A percentile compares a stretch with the other conserved stretches of the same genome.
These are phyloP conservation scores for Carapus acus DNA, from an alignment of 2,797 vertebrate genomes.

Conservation along the genomic window DNA sequence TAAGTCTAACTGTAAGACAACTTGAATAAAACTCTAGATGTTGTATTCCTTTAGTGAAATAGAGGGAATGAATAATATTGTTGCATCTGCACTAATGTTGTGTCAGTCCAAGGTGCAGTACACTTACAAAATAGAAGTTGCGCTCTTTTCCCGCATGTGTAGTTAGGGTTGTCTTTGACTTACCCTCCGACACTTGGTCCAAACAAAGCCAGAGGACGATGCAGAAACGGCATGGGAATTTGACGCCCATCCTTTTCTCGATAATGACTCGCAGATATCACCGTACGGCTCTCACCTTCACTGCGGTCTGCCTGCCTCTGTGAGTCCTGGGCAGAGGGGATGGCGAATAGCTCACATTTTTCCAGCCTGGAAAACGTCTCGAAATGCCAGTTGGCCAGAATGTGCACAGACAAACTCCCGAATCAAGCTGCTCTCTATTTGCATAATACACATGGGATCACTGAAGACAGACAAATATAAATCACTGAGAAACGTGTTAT, in stretches of 20 bases:
- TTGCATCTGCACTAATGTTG: too few species aligned
- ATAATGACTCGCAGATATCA: conserved; percentile 6
- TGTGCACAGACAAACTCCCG: conserved; percentile 1
- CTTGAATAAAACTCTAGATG: not conserved
- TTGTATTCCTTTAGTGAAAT: too few species aligned
- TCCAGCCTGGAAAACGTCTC: conserved; percentile 59
- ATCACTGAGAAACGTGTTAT: too few species aligned
- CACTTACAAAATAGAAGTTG: not conserved
- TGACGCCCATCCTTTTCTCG: conserved; percentile 21
- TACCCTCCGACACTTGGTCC: conserved; percentile 45
- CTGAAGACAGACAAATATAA: too few species aligned
- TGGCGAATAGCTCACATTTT: conserved; percentile 54
- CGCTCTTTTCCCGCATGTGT: not conserved
- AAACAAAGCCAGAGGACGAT: conserved; percentile 46
- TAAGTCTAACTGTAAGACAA: not conserved
- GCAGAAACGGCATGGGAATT: conserved; percentile 32
- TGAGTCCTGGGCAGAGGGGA: conserved; percentile 21
- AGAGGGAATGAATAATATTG: not conserved
- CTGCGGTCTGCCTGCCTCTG: conserved; percentile 13
- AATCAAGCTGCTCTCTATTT: not conserved
- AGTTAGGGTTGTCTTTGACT: conserved; percentile 26
- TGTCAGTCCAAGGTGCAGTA: too few species aligned
- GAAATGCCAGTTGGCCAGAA: conserved; percentile 56
- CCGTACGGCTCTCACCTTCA: conserved; percentile 23
- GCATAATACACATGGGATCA: not conserved